Conservation (phyloP, 2,113 vertebrate species). For the Reinhardtius hippoglossoides region DNA sequence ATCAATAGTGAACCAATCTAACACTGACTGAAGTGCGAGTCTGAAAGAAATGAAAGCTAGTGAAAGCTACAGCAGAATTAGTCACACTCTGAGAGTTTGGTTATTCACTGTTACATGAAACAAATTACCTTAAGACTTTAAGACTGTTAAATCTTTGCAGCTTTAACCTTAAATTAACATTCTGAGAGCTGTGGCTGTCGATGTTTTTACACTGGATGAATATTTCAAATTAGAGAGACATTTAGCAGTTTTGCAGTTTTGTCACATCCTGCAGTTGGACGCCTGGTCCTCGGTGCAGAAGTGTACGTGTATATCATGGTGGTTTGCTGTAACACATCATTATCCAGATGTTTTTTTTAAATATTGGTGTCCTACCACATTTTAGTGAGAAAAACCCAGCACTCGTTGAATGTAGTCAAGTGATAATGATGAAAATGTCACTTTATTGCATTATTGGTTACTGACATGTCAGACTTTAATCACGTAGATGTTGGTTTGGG, state of each 20-base stretch:
- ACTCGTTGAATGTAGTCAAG: conserved; percentile 18
- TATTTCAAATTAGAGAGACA: conserved; percentile 48
- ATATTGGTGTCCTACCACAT: conserved; percentile 22
- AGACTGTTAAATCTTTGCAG: conserved; percentile 83
- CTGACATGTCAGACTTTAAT: background rate
- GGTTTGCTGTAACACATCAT: conserved; percentile 2
- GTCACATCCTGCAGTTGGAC: conserved; percentile 19
- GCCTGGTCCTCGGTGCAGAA: conserved; percentile 29
- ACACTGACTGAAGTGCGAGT: conserved; percentile 17
- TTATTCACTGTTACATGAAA: conserved; percentile 67
- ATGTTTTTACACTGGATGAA: conserved; percentile 56
- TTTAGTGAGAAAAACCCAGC: background rate
- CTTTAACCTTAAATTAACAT: conserved; percentile 74
- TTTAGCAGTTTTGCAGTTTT: conserved; percentile 39
- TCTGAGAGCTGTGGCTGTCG: conserved; percentile 37
- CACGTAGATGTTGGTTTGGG: conserved; percentile 1
- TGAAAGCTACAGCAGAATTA: conserved; percentile 63
- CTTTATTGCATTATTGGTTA: conserved; percentile 15
- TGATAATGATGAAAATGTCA: conserved; percentile 21
- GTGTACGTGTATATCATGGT: background rate
- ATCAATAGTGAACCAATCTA: conserved; percentile 31
- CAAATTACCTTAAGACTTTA: conserved; percentile 79
- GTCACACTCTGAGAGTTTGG: conserved; percentile 67
- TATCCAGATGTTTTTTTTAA: conserved; percentile 6
- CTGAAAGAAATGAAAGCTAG: conserved; percentile 47